Conservation (phyloP, 2,113 vertebrate species). For the Tylochromis polylepis region DNA sequence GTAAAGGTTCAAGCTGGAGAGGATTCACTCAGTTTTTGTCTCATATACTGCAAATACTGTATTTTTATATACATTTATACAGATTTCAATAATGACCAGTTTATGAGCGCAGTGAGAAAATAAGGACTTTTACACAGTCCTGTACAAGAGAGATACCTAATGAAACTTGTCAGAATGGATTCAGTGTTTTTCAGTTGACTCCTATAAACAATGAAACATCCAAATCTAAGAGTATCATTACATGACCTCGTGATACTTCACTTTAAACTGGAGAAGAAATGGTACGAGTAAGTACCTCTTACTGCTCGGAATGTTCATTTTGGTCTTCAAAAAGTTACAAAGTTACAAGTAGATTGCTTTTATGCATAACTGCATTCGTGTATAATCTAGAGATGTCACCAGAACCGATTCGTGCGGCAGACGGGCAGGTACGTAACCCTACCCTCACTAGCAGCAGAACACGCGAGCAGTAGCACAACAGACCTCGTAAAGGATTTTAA, state of each 20-base stretch:
- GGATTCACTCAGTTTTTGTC: background rate
- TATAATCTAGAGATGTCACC: too few species aligned
- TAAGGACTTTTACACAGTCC: background rate
- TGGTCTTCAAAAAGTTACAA: background rate
- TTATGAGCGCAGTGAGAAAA: background rate
- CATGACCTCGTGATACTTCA: background rate
- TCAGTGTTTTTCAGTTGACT: background rate
- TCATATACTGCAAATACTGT: background rate
- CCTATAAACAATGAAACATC: background rate
- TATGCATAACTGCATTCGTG: background rate
- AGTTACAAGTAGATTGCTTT: background rate
- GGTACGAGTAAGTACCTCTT: background rate
- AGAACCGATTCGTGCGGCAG: background rate
- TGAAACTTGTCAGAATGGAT: background rate
- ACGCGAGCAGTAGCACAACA: background rate
- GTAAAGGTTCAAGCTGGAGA: background rate
- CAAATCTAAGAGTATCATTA: background rate
- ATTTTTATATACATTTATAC: background rate
- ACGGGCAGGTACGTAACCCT: background rate
- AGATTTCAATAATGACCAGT: background rate
- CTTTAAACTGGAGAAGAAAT: too few species aligned
- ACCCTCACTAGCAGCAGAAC: background rate
- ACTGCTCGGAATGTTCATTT: background rate
- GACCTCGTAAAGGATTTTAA: background rate
- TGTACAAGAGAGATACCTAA: background rate